Evolutionary conservation across 2,888 invertebrate species (phyloP), one percentile per base, ranked within the genome.

Genomic region (Alentia gelatinosa): DNA sequence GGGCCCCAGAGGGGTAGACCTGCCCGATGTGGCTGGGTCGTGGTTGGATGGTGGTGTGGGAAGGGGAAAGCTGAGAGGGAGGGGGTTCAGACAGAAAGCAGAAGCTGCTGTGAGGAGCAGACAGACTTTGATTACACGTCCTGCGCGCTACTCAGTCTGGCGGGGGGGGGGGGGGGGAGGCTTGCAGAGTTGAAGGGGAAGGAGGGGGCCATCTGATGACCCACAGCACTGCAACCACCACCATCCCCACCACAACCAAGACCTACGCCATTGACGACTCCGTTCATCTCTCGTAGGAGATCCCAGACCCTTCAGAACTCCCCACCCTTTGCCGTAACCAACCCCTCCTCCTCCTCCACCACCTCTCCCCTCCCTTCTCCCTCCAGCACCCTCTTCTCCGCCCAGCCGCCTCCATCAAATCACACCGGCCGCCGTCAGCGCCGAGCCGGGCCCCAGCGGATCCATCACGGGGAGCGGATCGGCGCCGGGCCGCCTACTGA

Each of bases 111-210:
- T 35, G 79, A 37, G 15, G 79, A 39, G 79, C 15, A 35, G 35
- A 39, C 79, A 35, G 37, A 39, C 79, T 79, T 79, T 79, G 79
- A 79, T 79, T 79, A 79, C 79, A 35, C 37, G 37, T 23, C n/a
- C 68, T 26, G 5, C 56, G n/a, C 12, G 19, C 68, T 30, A 68
- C 30, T 68, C 68, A 68, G 68, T 30, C 68, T 68, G 68, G 68
- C 3, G 12, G 4, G 19, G 47, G 47, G 47, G 47, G 19, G 47
- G 47, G 47, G 47, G 47, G n/a, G 1, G 56, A 12, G 56, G 56
- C 9, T 56, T 56, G 56, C 26, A 30, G 68, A 30, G 68, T 7
- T 47, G 47, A n/a, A 4, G 63, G 63, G 63, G n/a, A n/a, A 63
- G 63, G 33, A 30, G 26, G 68, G 68, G 68, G 68, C 12, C n/a